These are phyloP conservation scores for Phrynocephalus vlangalii DNA, from an alignment of 2,797 vertebrate genomes.

Conservation along the genomic window DNA sequence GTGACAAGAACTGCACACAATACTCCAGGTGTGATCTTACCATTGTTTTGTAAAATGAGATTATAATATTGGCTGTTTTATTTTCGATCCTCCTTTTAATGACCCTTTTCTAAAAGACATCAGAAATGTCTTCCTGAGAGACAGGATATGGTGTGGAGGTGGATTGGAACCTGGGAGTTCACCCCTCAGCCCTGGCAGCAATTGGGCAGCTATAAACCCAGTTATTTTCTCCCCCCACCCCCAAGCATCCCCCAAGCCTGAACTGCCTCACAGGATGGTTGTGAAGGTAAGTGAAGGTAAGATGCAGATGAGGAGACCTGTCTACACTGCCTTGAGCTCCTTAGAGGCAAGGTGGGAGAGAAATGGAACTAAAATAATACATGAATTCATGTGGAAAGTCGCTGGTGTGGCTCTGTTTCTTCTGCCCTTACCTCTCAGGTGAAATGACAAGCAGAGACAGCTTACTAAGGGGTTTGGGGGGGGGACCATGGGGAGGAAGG, in stretches of 20 bases:
- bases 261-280: background rate
- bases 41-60: no score
- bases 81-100: no score
- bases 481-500: background rate
- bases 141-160: background rate
- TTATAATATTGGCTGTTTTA: no score
- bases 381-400: background rate
- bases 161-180: background rate
- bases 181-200: background rate
- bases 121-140: background rate
- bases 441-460: background rate
- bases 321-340: background rate
- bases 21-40: no score
- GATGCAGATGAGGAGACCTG: background rate
- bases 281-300: background rate
- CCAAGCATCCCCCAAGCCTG: background rate
- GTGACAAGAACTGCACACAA: no score
- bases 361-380: background rate
- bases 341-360: background rate
- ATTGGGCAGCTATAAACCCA: background rate
- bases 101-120: background rate
- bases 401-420: background rate
- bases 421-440: background rate
- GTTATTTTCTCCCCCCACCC: background rate
- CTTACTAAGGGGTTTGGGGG: background rate